Evolutionary conservation across 2,888 invertebrate species (phyloP), one percentile per base, ranked within the genome.

Genomic region (Micoletzkya japonica): DNA sequence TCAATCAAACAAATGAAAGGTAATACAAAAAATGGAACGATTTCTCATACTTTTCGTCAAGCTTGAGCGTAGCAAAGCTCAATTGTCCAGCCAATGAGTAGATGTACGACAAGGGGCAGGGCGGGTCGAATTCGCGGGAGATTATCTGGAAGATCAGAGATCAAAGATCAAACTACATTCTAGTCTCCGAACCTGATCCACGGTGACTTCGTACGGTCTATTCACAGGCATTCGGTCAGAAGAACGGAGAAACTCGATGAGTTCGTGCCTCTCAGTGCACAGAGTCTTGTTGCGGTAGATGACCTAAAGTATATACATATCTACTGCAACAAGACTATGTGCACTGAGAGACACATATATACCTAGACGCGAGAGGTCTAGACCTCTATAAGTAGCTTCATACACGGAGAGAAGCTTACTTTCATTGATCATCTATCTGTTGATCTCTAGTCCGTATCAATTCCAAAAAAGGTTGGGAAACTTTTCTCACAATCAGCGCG

Each of bases 211-310:
- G 36, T 52, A 50, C 6, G 64, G 64, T 26, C 64, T 50, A 17
- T 20, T 28, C 52, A 64, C 64, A 34, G 64, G 64, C 24, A 26
- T 20, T 50, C 24, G 52, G 26, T 32, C 39, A 28, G 52, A 52
- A 10, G 52, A 34, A 10, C 64, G 32, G 34, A 64, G 36, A 52
- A 64, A 64, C 4, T 64, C 64, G 52, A 64, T 39, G 17, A 64
- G 64, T 14, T 64, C 64, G 7, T 39, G 50, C 6, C 30, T 14
- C 52, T 52, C 50, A 10, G 52, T 14, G 17, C 64, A 52, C n/a
- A 64, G 64, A 24, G 50, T 24, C 36, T 49, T 49, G 52, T 64
- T 64, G 52, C 64, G 64, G 64, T 64, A 64, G 64, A 52, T 64
- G 26, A 64, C 64, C 64, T 63, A 50, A 17, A 2, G 20, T n/a